A percentile compares a stretch with the other conserved stretches of the same genome.
Conservation (phyloP, 2,113 vertebrate genomes). For the Collichthys lucidus region DNA sequence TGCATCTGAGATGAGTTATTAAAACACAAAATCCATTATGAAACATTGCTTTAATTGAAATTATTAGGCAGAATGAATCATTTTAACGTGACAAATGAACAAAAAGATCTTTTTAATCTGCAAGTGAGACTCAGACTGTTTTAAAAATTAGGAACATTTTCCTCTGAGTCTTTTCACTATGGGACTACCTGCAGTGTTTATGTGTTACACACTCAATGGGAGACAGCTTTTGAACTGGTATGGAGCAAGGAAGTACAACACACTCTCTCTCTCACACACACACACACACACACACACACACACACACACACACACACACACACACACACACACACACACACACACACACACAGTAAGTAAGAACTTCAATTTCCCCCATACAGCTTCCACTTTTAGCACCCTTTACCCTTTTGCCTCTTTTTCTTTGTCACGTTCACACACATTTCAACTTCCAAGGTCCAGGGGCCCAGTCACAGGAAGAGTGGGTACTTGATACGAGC, state of each 20-base stretch:
- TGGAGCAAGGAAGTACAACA: constrained; percentile 18
- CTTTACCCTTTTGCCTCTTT: background rate
- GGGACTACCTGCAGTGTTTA: constrained; percentile 31
- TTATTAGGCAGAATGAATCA: background rate
- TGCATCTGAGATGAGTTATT: background rate
- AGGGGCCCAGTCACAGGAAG: constrained; percentile 49
- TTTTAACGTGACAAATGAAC: background rate
- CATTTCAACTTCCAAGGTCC: constrained; percentile 33
- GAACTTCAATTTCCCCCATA: background rate
- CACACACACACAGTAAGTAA: background rate
- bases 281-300: too few relatives aligned
- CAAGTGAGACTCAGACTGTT: background rate
- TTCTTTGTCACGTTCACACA: constrained; percentile 17
- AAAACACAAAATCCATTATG: background rate
- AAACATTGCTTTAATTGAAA: too few relatives aligned
- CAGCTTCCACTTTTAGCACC: background rate
- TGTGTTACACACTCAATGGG: constrained; percentile 42
- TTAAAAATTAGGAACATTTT: constrained; percentile 6
- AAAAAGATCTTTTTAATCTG: background rate
- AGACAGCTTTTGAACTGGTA: constrained; percentile 57
- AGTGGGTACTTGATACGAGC: background rate
- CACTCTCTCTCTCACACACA: background rate
- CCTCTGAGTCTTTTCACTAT: background rate
- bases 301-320: constrained; percentile 2
- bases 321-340: constrained; percentile 16